Percentiles rank a stretch among this genome's conserved stretches.
These are phyloP conservation scores for Abramis brama DNA, from an alignment of 2,113 vertebrate species.

Conservation along the genomic window DNA sequence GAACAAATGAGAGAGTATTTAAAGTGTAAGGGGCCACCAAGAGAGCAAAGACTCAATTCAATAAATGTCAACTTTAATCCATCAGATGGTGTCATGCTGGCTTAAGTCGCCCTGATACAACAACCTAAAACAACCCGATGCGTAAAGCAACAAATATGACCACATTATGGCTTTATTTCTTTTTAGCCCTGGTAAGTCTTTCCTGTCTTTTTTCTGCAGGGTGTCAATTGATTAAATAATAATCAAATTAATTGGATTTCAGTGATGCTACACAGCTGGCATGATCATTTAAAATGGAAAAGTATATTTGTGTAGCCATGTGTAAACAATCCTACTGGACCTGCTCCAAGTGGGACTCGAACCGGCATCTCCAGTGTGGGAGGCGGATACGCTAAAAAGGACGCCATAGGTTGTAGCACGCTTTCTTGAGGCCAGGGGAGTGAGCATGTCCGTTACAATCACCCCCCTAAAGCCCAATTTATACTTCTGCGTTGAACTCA, in stretches of 20 bases:
- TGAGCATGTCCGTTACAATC: too few relatives aligned
- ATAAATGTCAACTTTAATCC: slow-evolving; percentile 19
- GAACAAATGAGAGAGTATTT: background rate
- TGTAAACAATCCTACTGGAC: too few relatives aligned
- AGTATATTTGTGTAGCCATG: too few relatives aligned
- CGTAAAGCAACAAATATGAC: background rate
- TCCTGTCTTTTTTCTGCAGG: background rate
- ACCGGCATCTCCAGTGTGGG: too few relatives aligned
- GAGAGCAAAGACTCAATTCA: slow-evolving; percentile 32
- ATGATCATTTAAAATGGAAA: background rate
- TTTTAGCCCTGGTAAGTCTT: background rate
- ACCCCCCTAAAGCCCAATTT: too few relatives aligned
- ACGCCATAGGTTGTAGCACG: too few relatives aligned
- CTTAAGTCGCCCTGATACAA: background rate
- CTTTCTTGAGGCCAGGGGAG: too few relatives aligned
- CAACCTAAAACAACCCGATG: background rate
- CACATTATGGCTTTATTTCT: background rate
- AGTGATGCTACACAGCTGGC: background rate
- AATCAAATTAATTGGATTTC: background rate
- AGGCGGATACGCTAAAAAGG: too few relatives aligned
- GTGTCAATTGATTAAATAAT: background rate
- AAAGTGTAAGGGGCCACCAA: slow-evolving; percentile 1
- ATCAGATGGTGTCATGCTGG: background rate
- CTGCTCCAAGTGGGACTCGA: too few relatives aligned
- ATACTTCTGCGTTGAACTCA: too few relatives aligned